Evolutionary conservation across 1,140 invertebrate genomes (phyloP), one percentile per base, ranked within the genome.

Genomic region (Leptinotarsa defecta): DNA sequence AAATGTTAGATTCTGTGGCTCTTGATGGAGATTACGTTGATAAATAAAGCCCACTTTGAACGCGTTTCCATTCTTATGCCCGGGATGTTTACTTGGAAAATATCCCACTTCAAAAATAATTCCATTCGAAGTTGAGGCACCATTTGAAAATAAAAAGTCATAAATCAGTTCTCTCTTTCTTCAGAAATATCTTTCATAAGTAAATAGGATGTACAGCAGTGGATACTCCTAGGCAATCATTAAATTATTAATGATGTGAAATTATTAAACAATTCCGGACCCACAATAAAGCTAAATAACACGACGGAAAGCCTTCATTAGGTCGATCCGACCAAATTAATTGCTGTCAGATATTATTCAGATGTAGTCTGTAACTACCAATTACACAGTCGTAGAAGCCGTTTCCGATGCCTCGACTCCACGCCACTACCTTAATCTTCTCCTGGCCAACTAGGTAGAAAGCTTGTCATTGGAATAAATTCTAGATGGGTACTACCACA

Each of bases 241-340:
- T 81, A 76, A 81, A 78, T 79, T 77, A 79, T 79, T 78, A 78
- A 75, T 78, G 67, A 49, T 62, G 61, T 61, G 57, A 75, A 78
- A 78, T 78, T 78, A 75, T 75, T 68, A 75, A 75, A 67, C 71
- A 70, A 75, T 57, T 68, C 76, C 63, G 67, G 71, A 72, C 61
- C 57, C 70, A 67, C 71, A 76, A 72, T 76, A 71, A 78, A 75
- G 77, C 72, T 67, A 64, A 74, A 74, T 68, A 65, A 79, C 75
- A 74, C 71, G 74, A 65, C 62, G 64, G 48, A 77, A 74, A 62
- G 74, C 78, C 67, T 76, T 81, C 76, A 81, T 81, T 81, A 81
- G 57, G 20, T 74, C 63, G 57, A 75, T 65, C 71, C 74, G 73
- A 48, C 73, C 71, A 62, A 76, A 76, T 78, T 78, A 78, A 78